A percentile compares a stretch with the other conserved stretches of the same genome.
Conservation (phyloP, 37 sponge, comb jelly and placozoan species). For the Diacarnus erythraeanus region DNA sequence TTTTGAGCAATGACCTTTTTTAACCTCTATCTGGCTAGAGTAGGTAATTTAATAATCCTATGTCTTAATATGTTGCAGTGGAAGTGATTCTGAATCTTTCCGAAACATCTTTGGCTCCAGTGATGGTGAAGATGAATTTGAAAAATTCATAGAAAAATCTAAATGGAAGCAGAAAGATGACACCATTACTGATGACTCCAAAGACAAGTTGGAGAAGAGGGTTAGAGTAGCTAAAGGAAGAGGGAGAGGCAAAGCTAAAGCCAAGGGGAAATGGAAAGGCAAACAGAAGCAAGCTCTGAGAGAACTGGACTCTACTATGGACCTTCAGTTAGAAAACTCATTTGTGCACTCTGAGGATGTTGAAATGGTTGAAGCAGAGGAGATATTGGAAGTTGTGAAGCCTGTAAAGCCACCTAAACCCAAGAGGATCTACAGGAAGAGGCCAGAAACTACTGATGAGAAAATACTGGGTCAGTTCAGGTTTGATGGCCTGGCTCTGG, state of each 20-base stretch:
- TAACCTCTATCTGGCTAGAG: too few species aligned
- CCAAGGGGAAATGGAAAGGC: too few species aligned
- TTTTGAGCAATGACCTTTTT: too few species aligned
- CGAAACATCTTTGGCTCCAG: constrained; percentile 27
- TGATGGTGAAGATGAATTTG: constrained; percentile 13
- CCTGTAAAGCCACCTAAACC: constrained; percentile 8
- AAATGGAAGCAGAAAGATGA: background rate
- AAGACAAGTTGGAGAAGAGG: background rate
- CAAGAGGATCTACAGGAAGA: constrained; percentile 40
- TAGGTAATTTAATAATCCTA: too few species aligned
- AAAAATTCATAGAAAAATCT: background rate
- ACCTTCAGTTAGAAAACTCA: background rate
- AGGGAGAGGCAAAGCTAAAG: too few species aligned
- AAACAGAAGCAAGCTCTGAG: too few species aligned
- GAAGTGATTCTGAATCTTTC: too few species aligned
- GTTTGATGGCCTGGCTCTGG: constrained; percentile 55
- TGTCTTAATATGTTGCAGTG: too few species aligned
- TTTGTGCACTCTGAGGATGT: background rate
- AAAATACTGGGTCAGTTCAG: constrained; percentile 11
- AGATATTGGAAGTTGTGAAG: background rate
- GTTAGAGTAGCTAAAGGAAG: too few species aligned
- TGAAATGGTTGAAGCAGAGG: background rate
- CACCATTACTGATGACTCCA: background rate
- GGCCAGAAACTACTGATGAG: constrained; percentile 39
- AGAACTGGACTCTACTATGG: too few species aligned